Percentiles rank a stretch among this genome's conserved stretches.
These are phyloP conservation scores for Calameuta pallipes DNA, from an alignment of 2,888 invertebrate species.

Conservation along the genomic window DNA sequence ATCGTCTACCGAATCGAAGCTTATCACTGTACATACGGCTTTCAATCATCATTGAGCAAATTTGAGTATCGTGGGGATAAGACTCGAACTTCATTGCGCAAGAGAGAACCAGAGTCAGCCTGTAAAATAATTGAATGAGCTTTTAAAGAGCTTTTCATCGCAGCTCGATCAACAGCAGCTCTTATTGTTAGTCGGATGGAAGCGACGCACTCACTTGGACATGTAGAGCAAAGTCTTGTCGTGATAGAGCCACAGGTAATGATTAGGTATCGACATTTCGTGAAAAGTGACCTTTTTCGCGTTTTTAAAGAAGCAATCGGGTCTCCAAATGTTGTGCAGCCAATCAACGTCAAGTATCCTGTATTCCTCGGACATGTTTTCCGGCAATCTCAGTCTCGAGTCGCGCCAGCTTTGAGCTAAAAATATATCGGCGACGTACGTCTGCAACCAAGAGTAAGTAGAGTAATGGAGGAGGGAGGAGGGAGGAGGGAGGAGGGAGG, in stretches of 20 bases:
- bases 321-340: slow-evolving; percentile 91
- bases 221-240: slow-evolving; percentile 92
- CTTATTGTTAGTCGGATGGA: background rate
- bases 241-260: slow-evolving; percentile 91
- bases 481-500: too few relatives aligned
- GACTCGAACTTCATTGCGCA: slow-evolving; percentile 96
- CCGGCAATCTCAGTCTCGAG: slow-evolving; percentile 87
- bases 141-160: background rate
- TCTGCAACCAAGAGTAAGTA: slow-evolving; percentile 70
- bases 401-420: slow-evolving; percentile 94
- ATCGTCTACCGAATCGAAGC: background rate
- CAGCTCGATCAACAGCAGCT: background rate
- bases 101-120: slow-evolving; percentile 87
- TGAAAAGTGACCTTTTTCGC: slow-evolving; percentile 93
- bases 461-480: too few relatives aligned
- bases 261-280: slow-evolving; percentile 94
- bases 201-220: slow-evolving; percentile 79
- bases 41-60: slow-evolving; percentile 94
- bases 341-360: slow-evolving; percentile 90
- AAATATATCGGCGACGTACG: slow-evolving; percentile 93
- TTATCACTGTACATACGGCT: slow-evolving; percentile 77
- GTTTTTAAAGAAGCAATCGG: slow-evolving; percentile 94
- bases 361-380: slow-evolving; percentile 93
- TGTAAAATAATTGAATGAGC: slow-evolving; percentile 62
- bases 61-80: slow-evolving; percentile 94